These are phyloP conservation scores for Sarcophaga rosellei DNA, from an alignment of 2,888 invertebrate species.

Conservation along the genomic window DNA sequence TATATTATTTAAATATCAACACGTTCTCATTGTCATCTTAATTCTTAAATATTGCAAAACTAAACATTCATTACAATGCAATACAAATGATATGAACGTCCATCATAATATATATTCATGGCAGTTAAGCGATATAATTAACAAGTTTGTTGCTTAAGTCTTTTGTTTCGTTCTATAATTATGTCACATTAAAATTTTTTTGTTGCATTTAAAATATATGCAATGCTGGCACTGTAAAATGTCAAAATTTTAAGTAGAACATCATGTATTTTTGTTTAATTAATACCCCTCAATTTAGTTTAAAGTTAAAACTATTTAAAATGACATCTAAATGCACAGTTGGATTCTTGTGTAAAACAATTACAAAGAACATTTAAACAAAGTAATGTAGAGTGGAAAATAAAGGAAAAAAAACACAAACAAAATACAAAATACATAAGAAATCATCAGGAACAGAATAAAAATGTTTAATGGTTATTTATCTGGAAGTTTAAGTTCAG, in stretches of 20 bases:
- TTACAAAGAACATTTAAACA: constrained; percentile 57
- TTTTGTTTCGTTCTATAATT: background rate
- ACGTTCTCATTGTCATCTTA: too few species aligned
- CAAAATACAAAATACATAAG: background rate
- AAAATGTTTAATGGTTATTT: constrained; percentile 69
- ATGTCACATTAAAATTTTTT: background rate
- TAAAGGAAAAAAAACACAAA: constrained; percentile 15
- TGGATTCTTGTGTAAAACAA: constrained; percentile 62
- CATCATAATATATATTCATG: too few species aligned
- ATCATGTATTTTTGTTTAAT: constrained; percentile 42
- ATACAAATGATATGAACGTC: too few species aligned
- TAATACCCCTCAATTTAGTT: constrained; percentile 48
- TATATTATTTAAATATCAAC: too few species aligned
- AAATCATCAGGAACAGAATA: constrained; percentile 20
- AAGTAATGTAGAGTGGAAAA: constrained; percentile 5
- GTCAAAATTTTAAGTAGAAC: constrained; percentile 13
- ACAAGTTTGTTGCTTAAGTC: background rate
- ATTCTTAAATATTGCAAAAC: too few species aligned
- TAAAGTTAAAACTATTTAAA: constrained; percentile 60
- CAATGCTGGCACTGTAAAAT: background rate
- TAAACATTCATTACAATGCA: too few species aligned
- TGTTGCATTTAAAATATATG: constrained; percentile 35
- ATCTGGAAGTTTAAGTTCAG: constrained; percentile 51
- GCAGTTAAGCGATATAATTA: too few species aligned
- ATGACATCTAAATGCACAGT: constrained; percentile 64